phyloP scores from a whole-genome alignment of 1,140 invertebrate genomes.

The Diplogasteroides magnus region DNA sequence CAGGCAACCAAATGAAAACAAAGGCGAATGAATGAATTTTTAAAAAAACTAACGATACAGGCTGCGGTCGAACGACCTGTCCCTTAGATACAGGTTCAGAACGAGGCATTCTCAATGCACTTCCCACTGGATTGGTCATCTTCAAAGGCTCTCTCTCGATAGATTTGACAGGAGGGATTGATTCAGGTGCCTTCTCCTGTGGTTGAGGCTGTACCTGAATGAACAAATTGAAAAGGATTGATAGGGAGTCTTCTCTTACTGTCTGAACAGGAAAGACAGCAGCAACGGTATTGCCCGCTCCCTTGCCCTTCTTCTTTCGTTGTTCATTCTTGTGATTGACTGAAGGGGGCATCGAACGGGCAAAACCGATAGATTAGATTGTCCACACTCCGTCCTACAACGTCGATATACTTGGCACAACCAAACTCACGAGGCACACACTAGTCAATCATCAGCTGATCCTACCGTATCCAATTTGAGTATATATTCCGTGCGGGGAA shows the following conservation, averaged over 20 bases:
- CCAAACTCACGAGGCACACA: too few species aligned
- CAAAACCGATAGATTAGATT: neutral
- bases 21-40: neutral
- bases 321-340: neutral
- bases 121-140: neutral
- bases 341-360: slow-evolving; percentile 5
- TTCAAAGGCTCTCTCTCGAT: neutral
- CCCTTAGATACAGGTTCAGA: slow-evolving; percentile 21
- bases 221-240: neutral
- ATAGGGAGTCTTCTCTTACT: neutral
- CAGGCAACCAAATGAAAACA: too few species aligned
- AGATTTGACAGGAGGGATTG: neutral
- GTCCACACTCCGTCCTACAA: too few species aligned
- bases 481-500: too few species aligned
- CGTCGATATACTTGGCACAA: too few species aligned
- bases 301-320: slow-evolving; percentile 3
- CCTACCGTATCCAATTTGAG: too few species aligned
- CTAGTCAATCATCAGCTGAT: too few species aligned
- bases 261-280: neutral
- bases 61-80: slow-evolving; percentile 32
- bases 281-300: neutral
- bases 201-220: slow-evolving; percentile 24
- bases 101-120: neutral
- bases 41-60: slow-evolving; percentile 38
- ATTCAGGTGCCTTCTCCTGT: slow-evolving; percentile 1